Percentiles rank a stretch among this genome's conserved stretches.
Conservation (phyloP, 2,888 invertebrate genomes). For the Cerceris rybyensis region DNA sequence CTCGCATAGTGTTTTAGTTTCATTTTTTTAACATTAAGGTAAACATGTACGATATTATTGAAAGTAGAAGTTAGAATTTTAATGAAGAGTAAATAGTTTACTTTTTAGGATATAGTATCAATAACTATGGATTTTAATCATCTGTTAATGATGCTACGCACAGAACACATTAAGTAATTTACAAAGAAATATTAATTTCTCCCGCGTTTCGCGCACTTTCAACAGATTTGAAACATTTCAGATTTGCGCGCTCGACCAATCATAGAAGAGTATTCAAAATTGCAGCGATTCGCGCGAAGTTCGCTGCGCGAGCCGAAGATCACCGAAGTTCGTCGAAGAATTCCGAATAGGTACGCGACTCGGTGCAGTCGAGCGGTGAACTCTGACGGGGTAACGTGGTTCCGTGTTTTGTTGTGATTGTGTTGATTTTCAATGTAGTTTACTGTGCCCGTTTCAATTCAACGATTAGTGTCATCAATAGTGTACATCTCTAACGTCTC, state of each 20-base stretch:
- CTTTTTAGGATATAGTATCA: too few species aligned
- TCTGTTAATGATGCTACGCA: too few species aligned
- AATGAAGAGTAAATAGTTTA: too few species aligned
- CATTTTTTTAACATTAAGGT: too few species aligned
- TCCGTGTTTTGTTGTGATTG: not conserved
- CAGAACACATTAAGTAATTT: too few species aligned
- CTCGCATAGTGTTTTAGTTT: not conserved
- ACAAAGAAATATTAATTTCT: too few species aligned
- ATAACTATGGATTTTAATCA: too few species aligned
- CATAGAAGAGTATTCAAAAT: too few species aligned
- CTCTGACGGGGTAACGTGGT: not conserved
- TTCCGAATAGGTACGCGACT: conserved; percentile 5
- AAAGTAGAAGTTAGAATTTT: too few species aligned
- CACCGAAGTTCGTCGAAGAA: conserved; percentile 41
- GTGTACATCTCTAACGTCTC: conserved; percentile 14
- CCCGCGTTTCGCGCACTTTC: too few species aligned
- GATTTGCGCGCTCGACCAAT: not conserved
- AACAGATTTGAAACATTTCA: not conserved
- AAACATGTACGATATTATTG: too few species aligned
- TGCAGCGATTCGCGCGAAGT: conserved; percentile 32
- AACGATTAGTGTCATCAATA: conserved; percentile 14
- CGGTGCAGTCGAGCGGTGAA: conserved; percentile 56
- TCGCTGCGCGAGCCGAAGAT: conserved; percentile 32
- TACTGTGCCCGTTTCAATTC: not conserved
- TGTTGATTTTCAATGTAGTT: conserved; percentile 19